A percentile compares a stretch with the other conserved stretches of the same genome.
phyloP scores from a whole-genome alignment of 2,888 invertebrate genomes.

The Leptinotarsa peninsularis region DNA sequence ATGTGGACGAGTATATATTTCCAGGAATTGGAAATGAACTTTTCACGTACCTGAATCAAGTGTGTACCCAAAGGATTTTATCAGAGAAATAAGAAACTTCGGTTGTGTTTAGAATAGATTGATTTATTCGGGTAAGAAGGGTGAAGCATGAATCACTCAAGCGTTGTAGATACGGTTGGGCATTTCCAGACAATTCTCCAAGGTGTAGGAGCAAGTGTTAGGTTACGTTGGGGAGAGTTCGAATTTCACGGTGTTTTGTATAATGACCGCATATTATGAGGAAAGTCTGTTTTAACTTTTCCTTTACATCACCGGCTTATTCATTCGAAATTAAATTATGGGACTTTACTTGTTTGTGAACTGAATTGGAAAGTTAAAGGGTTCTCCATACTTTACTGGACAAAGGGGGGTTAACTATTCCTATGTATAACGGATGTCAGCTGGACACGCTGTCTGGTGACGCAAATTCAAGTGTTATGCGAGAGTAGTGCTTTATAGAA shows the following conservation, averaged over 20 bases:
- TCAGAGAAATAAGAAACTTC: constrained; percentile 43
- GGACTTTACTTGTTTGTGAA: neutral
- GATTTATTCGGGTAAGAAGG: constrained; percentile 45
- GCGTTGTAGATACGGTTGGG: constrained; percentile 36
- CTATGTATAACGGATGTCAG: neutral
- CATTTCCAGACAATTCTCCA: constrained; percentile 43
- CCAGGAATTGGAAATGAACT: neutral
- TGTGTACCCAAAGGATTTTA: constrained; percentile 36
- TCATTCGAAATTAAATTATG: constrained; percentile 5
- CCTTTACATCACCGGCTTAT: neutral
- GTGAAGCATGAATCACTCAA: constrained; percentile 46
- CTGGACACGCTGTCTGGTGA: too few species aligned
- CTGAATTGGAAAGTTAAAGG: neutral
- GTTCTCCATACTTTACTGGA: too few species aligned
- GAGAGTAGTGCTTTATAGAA: too few species aligned
- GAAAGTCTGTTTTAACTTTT: constrained; percentile 21
- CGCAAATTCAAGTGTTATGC: too few species aligned
- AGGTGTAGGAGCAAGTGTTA: constrained; percentile 43
- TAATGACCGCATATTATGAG: constrained; percentile 20
- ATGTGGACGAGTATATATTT: neutral
- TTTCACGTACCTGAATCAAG: neutral
- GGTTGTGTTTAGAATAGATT: constrained; percentile 47
- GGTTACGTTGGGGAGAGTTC: constrained; percentile 36
- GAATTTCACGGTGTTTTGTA: constrained; percentile 24
- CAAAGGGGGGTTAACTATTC: too few species aligned